Conservation (phyloP, 2,888 invertebrate species). For the Hypomecis punctinalis region DNA sequence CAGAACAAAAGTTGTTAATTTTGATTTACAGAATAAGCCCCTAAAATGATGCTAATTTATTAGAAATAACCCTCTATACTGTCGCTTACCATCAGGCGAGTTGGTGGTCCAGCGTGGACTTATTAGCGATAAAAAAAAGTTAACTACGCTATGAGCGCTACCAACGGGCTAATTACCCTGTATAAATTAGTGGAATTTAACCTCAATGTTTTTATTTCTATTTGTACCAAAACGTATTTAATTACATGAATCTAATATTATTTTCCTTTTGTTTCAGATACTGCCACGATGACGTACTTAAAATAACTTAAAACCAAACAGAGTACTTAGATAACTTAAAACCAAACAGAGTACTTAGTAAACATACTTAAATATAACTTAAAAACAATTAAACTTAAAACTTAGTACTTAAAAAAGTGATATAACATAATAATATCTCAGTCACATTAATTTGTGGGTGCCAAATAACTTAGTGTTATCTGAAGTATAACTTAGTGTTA, state of each 20-base stretch:
- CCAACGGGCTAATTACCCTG: too few species aligned
- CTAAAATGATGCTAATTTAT: too few species aligned
- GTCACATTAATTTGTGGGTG: conserved; percentile 24
- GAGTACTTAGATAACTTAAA: background rate
- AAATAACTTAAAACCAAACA: conserved; percentile 9
- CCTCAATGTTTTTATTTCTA: too few species aligned
- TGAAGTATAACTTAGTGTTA: conserved; percentile 30
- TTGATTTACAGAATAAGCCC: too few species aligned
- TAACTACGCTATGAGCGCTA: too few species aligned
- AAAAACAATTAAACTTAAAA: conserved; percentile 5
- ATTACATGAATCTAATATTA: background rate
- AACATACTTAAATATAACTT: conserved; percentile 2
- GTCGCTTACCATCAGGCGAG: too few species aligned
- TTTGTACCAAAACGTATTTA: too few species aligned
- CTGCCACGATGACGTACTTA: conserved; percentile 6
- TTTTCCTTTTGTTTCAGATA: conserved; percentile 26
- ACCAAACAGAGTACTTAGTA: background rate
- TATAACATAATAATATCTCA: conserved; percentile 14
- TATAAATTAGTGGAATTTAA: too few species aligned
- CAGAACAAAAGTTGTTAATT: too few species aligned
- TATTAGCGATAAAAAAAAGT: too few species aligned
- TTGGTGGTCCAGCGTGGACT: too few species aligned
- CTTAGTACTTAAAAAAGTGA: conserved; percentile 30
- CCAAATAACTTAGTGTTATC: conserved; percentile 27
- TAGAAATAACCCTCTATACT: too few species aligned